Percentiles rank a stretch among this genome's conserved stretches.
phyloP scores from a whole-genome alignment of 2,888 invertebrate species.

The Ophion obscuratus region DNA sequence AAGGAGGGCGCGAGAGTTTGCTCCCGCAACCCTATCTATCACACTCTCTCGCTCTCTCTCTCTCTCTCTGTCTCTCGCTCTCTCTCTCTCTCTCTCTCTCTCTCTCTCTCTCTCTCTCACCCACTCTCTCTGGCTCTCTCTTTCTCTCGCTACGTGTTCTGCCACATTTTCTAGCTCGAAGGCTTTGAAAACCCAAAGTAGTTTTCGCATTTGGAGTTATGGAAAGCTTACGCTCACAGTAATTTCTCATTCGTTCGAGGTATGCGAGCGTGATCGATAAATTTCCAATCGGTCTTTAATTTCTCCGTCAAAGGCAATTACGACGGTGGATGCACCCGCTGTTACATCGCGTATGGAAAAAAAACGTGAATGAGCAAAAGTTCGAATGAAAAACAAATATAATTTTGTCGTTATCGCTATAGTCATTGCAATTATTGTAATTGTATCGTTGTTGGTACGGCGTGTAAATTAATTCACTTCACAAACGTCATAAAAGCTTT shows the following conservation, averaged over 20 bases:
- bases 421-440: too few relatives aligned
- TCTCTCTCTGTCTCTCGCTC: constrained; percentile 6
- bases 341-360: constrained; percentile 20
- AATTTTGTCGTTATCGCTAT: not conserved
- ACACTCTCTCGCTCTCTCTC: constrained; percentile 12
- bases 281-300: constrained; percentile 67
- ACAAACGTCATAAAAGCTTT: too few relatives aligned
- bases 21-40: constrained; percentile 40
- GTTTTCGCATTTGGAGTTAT: constrained; percentile 76
- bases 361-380: not conserved
- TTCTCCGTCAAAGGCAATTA: constrained; percentile 41
- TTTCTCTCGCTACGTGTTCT: constrained; percentile 18
- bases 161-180: constrained; percentile 66
- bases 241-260: constrained; percentile 70
- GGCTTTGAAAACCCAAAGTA: constrained; percentile 77
- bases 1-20: constrained; percentile 65
- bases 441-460: too few relatives aligned
- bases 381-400: not conserved
- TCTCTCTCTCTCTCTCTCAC: not conserved
- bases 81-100: not conserved
- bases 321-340: constrained; percentile 2
- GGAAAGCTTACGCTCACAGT: constrained; percentile 73
- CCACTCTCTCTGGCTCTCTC: not conserved
- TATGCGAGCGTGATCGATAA: constrained; percentile 74
- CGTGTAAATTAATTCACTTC: too few relatives aligned